Base-by-base conservation (phyloP, 1,140 invertebrate species). In the Spodoptera litura region DNA sequence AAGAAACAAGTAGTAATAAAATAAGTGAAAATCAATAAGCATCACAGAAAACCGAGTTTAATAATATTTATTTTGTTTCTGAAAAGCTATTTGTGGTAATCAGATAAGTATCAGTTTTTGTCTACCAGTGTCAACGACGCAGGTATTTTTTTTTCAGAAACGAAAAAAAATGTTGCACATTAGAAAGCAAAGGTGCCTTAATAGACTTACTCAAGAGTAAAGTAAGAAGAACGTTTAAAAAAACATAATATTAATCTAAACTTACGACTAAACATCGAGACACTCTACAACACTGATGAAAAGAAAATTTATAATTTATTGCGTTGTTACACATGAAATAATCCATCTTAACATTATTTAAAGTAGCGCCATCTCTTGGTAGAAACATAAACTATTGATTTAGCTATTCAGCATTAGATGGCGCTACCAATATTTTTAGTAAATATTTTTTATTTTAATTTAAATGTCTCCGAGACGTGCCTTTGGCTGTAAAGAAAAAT, bases 321-420 rank as follows among this genome's bases (percentile, higher is more conserved):
- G 75, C 75, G 12, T 38, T 49, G 49, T 56, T 77, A 77, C 59
- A 77, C 62, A 64, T 53, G 38, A 62, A 68, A 49, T 52, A 38
- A 62, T 75, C 52, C 20, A 20, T n/a, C 75, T 25, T 77, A 77
- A 25, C 12, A 68, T 49, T 68, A 66, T 58, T 27, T 38, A 13
- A 35, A 4, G 2, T 31, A 64, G 2, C 61, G 44, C 73, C 73
- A 75, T 53, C 59, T 64, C 15, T 31, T 68, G 58, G 0, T 53
- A 27, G 44, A 15, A 27, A 20, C 4, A 49, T 4, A 13, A 73
- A 59, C 55, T 59, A 20, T 56, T 49, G 10, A 5, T 15, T 61
- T n/a, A 49, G 9, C 35, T 61, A 49, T 25, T 51, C 15, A 38
- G 6, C 38, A 59, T 15, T 4, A 73, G 71, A 73, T 73, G 71